Evolutionary conservation across 2,113 vertebrate species (phyloP).

Genomic region (Amia ocellicauda): DNA sequence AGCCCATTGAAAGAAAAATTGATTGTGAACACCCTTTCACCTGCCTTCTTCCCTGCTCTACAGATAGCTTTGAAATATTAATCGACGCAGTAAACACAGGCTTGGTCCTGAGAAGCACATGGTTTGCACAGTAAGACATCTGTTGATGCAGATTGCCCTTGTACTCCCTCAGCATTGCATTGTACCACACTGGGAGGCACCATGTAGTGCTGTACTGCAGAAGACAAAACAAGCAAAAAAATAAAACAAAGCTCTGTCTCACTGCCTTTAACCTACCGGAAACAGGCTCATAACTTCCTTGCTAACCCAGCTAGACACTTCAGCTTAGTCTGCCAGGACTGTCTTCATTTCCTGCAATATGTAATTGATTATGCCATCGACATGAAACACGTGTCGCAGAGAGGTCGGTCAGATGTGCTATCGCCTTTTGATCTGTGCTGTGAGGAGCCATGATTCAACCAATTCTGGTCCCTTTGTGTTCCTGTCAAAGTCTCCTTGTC

Average conservation of each 20-base stretch:
- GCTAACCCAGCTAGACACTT: neutral
- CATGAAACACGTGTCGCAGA: no score
- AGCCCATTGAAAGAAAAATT: neutral
- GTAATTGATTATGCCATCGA: neutral
- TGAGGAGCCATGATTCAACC: no score
- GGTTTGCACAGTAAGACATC: neutral
- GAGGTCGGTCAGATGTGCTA: no score
- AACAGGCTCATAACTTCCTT: neutral
- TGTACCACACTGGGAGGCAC: neutral
- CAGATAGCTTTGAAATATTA: neutral
- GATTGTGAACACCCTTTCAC: neutral
- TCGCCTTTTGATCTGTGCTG: no score
- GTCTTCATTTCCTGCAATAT: constrained; percentile 2
- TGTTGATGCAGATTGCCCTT: no score
- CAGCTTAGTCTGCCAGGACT: neutral
- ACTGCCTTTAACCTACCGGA: neutral
- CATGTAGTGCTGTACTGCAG: neutral
- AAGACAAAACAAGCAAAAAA: no score
- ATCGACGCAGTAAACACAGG: neutral
- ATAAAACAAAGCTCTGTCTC: no score
- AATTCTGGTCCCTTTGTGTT: no score
- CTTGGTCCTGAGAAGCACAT: neutral
- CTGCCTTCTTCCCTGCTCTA: neutral
- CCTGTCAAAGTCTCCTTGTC: no score
- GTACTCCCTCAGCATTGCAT: neutral